Percentiles rank a stretch among this genome's conserved stretches.
phyloP scores from a whole-genome alignment of 53 echinoderm and acorn worm species.

The Temnopleurus reevesii region DNA sequence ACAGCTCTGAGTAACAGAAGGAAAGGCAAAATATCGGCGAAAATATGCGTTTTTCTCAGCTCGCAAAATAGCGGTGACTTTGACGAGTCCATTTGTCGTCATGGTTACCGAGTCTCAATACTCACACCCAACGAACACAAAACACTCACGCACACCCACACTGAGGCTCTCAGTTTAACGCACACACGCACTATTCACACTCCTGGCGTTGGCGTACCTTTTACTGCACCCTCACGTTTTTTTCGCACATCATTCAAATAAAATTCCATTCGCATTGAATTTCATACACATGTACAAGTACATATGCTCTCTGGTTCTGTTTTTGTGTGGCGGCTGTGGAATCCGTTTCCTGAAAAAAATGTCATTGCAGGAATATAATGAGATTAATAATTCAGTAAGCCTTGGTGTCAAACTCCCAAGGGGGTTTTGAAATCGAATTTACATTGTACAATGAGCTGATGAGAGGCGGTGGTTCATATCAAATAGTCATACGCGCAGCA shows the following conservation, averaged over 20 bases:
- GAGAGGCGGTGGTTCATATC: neutral
- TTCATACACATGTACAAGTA: constrained; percentile 3
- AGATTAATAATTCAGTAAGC: constrained; percentile 43
- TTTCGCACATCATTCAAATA: neutral
- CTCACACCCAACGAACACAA: constrained; percentile 30
- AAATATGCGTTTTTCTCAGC: neutral
- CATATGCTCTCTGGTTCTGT: neutral
- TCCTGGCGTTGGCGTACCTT: neutral
- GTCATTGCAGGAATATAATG: constrained; percentile 10
- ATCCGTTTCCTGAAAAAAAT: neutral
- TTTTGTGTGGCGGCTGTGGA: neutral
- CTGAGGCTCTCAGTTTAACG: neutral
- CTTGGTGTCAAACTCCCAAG: neutral
- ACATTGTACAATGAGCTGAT: constrained; percentile 2
- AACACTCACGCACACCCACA: constrained; percentile 36
- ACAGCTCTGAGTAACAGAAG: neutral
- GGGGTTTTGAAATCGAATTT: constrained; percentile 30
- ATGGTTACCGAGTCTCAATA: constrained; percentile 44
- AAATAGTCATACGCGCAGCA: neutral
- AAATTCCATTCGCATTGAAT: neutral
- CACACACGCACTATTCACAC: constrained; percentile 6
- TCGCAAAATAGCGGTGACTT: constrained; percentile 48
- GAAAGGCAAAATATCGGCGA: constrained; percentile 44
- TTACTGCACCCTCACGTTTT: neutral
- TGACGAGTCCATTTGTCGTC: constrained; percentile 60